Evolutionary conservation across 1,140 invertebrate genomes (phyloP).

Genomic region (Drosophila virilis): DNA sequence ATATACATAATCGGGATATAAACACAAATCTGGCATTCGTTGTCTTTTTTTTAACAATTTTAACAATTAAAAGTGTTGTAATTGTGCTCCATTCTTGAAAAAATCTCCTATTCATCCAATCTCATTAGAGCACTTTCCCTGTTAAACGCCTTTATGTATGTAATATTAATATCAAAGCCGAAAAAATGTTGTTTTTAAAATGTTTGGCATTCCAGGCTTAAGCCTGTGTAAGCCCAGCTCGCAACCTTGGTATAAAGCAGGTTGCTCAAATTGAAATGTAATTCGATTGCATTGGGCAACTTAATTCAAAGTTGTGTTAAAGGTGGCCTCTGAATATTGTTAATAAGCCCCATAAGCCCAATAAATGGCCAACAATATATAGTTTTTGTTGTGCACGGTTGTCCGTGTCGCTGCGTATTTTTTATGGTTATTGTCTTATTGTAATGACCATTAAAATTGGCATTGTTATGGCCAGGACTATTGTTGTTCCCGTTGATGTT

Average conservation of each 20-base stretch:
- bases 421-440: constrained; percentile 75
- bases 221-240: no score
- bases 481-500: constrained; percentile 21
- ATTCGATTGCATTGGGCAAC: constrained; percentile 68
- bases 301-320: constrained; percentile 24
- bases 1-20: constrained; percentile 5
- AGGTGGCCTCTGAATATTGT: constrained; percentile 66
- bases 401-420: constrained; percentile 53
- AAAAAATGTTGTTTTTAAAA: no score
- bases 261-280: constrained; percentile 70
- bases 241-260: no score
- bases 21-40: constrained; percentile 4
- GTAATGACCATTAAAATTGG: constrained; percentile 82
- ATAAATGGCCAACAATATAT: constrained; percentile 63
- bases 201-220: no score
- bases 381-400: constrained; percentile 30
- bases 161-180: no score
- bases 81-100: no score
- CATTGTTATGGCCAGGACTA: constrained; percentile 64
- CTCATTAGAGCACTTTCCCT: no score
- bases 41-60: no score
- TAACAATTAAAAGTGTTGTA: no score
- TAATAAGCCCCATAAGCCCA: constrained; percentile 78
- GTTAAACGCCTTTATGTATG: no score
- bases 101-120: no score